Evolutionary conservation across 2,113 vertebrate species (phyloP).

Genomic region (Nanorana parkeri): DNA sequence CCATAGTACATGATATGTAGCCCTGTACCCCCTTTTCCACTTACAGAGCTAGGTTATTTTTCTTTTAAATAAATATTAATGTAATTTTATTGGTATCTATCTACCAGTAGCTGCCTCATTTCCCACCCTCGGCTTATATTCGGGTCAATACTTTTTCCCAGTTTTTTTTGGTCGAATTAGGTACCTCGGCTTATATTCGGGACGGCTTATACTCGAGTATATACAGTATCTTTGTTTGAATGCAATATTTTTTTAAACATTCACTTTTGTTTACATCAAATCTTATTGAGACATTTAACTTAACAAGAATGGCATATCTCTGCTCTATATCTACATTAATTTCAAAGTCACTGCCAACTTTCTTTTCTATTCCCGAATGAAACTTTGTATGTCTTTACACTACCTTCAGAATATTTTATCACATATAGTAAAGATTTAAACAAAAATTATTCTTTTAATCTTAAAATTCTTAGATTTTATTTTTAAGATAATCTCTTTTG

Average conservation of each 20-base stretch:
- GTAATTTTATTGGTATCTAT: too few relatives aligned
- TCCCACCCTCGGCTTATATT: too few relatives aligned
- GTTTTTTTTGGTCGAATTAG: too few relatives aligned
- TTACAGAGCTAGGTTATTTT: too few relatives aligned
- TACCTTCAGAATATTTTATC: constrained; percentile 80
- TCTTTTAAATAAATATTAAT: too few relatives aligned
- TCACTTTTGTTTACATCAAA: constrained; percentile 28
- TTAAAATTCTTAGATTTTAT: constrained; percentile 83
- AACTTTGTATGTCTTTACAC: constrained; percentile 76
- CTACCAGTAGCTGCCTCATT: too few relatives aligned
- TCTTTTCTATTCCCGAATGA: constrained; percentile 64
- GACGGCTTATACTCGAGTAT: neutral
- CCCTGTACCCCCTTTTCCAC: too few relatives aligned
- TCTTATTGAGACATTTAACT: constrained; percentile 42
- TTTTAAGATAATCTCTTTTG: constrained; percentile 79
- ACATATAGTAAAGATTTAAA: constrained; percentile 76
- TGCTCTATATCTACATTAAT: constrained; percentile 60
- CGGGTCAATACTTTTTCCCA: too few relatives aligned
- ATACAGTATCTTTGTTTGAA: constrained; percentile 7
- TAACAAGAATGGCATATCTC: constrained; percentile 49
- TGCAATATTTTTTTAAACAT: constrained; percentile 35
- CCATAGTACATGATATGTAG: too few relatives aligned
- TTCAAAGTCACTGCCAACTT: constrained; percentile 71
- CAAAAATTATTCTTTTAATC: constrained; percentile 82
- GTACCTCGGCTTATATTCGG: too few relatives aligned